phyloP scores from a whole-genome alignment of 1,140 invertebrate species.

The Rhopalosiphum padi region DNA sequence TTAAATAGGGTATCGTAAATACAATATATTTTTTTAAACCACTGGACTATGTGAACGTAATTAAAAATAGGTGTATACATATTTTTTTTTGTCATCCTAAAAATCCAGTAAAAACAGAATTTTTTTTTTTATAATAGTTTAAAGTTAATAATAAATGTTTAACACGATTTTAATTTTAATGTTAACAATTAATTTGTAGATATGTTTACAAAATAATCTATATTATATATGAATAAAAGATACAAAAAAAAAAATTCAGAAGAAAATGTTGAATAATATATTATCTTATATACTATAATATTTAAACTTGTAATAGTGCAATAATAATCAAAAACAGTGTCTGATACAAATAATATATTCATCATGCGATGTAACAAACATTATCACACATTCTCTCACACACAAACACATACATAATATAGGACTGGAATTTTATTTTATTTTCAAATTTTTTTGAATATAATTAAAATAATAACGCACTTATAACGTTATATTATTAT shows the following conservation, averaged over 20 bases:
- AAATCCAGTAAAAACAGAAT: neutral
- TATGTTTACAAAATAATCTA: neutral
- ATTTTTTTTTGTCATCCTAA: neutral
- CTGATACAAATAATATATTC: neutral
- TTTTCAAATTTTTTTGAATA: neutral
- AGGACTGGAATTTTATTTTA: neutral
- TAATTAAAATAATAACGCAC: neutral
- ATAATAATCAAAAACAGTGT: neutral
- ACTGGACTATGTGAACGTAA: neutral
- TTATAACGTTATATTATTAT: neutral
- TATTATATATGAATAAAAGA: neutral
- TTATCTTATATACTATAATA: neutral
- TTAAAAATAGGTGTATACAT: neutral
- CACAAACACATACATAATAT: neutral
- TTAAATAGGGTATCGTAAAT: neutral
- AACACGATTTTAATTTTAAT: too few relatives aligned
- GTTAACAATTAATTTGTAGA: too few relatives aligned
- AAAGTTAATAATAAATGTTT: neutral
- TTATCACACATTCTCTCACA: neutral
- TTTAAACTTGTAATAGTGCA: neutral
- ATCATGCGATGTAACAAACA: neutral
- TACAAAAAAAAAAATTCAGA: neutral
- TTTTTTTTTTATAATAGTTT: too few relatives aligned
- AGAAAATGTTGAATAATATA: neutral
- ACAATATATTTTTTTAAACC: neutral